Evolutionary conservation across 2,888 invertebrate genomes (phyloP), one percentile per base, ranked within the genome.

Genomic region (Elegia similella): DNA sequence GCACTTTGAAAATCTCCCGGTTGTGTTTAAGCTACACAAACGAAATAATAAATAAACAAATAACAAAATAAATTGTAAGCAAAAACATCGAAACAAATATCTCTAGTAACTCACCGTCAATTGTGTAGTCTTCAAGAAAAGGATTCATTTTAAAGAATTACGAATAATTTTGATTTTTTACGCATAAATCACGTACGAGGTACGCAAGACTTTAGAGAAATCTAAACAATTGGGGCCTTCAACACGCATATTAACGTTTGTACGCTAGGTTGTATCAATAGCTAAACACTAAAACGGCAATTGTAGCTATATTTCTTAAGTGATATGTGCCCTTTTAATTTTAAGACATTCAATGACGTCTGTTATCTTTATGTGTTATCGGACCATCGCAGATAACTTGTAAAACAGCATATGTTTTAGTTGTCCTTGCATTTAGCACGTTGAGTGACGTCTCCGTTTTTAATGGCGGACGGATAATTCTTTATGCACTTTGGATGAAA

Each of bases 61-160:
- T n/a, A n/a, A n/a, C n/a, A n/a, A n/a, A n/a, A n/a, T n/a, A n/a
- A n/a, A n/a, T n/a, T n/a, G n/a, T n/a, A n/a, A n/a, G n/a, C n/a
- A n/a, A n/a, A n/a, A n/a, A n/a, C n/a, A n/a, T n/a, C n/a, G n/a
- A n/a, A n/a, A n/a, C n/a, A 32, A 32, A 38, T 16, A 52, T n/a
- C 8, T 17, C 7, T 7, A 13, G 6, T 8, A 29, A 56, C 68
- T 63, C 55, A 65, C 68, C 63, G 50, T 59, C 61, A 15, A 65
- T 62, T 30, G 61, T 52, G 30, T 63, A 65, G 6, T 60, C 61
- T 43, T 65, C 55, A 32, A 62, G 46, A 58, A 65, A 68, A 8
- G 68, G 68, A 61, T 66, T 68, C 68, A 68, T 68, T 23, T 3
- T 23, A 23, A 23, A 23, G 2, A 23, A 23, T 2, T 2, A 5